Evolutionary conservation across 2,797 vertebrate genomes (phyloP), one percentile per base, ranked within the genome.

Genomic region (Gobio occitaniae): DNA sequence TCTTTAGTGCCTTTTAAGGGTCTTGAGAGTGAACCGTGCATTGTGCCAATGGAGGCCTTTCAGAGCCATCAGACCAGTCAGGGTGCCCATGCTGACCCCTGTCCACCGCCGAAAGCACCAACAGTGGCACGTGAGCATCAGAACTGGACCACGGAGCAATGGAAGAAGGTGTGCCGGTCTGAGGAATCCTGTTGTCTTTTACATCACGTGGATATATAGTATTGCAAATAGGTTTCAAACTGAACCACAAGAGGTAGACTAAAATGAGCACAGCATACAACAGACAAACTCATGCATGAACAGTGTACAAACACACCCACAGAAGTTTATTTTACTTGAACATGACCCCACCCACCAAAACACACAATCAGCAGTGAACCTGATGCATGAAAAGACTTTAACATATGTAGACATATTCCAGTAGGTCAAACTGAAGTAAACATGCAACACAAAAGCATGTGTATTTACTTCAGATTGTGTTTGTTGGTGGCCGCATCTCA

Each of bases 281-380:
- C 11, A 6, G 36, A 41, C 21, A 41, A 41, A 59, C 21, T 12
- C 0, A 1, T 36, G 65, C 63, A 54, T 11, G 12, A 54, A 11
- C 19, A 44, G 48, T 54, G 78, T 41, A 12, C 79, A 70, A 59
- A 70, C 50, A 81, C 65, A 61, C 52, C 2, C 68, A 47, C 38
- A 29, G 52, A 32, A 19, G 15, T 82, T 71, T 82, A 44, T 82
- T 56, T 48, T 17, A 82, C 15, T 82, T 29, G 11, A 80, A 52
- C 47, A 54, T 9, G 63, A 80, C 63, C 63, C 59, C 29, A 21
- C 48, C 21, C 32, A 54, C 8, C 79, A 69, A 80, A 80, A 70
- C 48, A 68, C 63, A 80, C 66, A 25, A 54, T 54, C 50, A 38
- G 15, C 65, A 12, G 15, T 19, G 4, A 47, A 47, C 59, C 41